Evolutionary conservation across 23 tunicate genomes (phyloP), one percentile per base, ranked within the genome.

Genomic region (Halocynthia aurantium): DNA sequence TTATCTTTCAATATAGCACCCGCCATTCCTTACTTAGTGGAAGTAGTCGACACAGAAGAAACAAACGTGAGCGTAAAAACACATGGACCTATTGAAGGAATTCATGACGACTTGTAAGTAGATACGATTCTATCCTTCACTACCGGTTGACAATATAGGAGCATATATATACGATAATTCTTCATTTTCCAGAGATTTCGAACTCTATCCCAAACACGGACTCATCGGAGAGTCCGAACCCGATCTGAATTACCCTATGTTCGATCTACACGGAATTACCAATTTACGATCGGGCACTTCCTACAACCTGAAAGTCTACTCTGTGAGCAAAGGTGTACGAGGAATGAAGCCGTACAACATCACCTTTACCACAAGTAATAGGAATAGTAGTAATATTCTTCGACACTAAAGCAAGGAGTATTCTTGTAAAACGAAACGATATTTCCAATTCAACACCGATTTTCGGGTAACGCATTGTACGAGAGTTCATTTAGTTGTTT

Each of bases 81-180:
- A 1, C 55, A 86, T 61, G 87, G 84, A 17, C 95, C 95, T 17
- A 6, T 88, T 1, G 75, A 69, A 19, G 95, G 95, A 65, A 78
- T 88, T 7, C 79, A 83, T 58, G 97, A 91, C 62, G 86, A 80
- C 8, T 73, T 91, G 97, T 91, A 74, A 85, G 97, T 83, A 8
- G 8, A 62, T 50, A 50, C 49, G 44, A 49, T 21, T 18, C 0
- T 49, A 22, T 70, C 61, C 17, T 50, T n/a, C 15, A 73, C 66
- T 73, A 2, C 5, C 40, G 17, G n/a, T 15, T 18, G 64, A 18
- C 64, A 1, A 60, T 15, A 60, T 18, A 60, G 64, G n/a, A n/a
- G 64, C 44, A 31, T 31, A 31, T 31, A 31, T 31, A 31, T 31
- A 31, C 44, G 44, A 19, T 4, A 20, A 19, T 9, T 44, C 5